Evolutionary conservation across 2,797 vertebrate species (phyloP).

Genomic region (Odontamblyopus rebecca): DNA sequence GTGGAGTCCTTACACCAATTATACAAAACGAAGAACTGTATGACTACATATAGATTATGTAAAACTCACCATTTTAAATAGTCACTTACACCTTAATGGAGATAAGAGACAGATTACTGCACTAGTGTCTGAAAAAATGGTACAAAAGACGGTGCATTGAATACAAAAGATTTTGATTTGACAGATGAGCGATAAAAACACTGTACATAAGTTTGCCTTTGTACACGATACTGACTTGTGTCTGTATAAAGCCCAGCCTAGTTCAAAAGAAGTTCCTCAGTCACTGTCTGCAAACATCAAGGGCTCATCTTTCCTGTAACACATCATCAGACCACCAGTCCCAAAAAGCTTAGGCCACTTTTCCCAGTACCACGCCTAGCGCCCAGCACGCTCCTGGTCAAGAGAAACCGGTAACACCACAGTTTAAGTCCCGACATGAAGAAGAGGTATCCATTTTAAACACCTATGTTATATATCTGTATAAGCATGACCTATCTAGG

Average conservation of each 20-base stretch:
- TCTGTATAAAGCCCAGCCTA: conserved; percentile 56
- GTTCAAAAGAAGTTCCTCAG: conserved; percentile 46
- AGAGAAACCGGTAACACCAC: conserved; percentile 59
- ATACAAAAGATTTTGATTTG: conserved; percentile 70
- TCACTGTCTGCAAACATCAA: conserved; percentile 12
- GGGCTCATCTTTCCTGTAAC: conserved; percentile 20
- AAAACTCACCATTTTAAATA: conserved; percentile 53
- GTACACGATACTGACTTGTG: conserved; percentile 67
- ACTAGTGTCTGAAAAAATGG: conserved; percentile 69
- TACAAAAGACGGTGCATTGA: conserved; percentile 76
- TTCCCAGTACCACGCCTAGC: conserved; percentile 37
- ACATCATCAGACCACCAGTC: conserved; percentile 44
- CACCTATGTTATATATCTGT: conserved; percentile 66
- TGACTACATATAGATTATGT: conserved; percentile 62
- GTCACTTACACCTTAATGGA: conserved; percentile 52
- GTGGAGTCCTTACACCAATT: conserved; percentile 73
- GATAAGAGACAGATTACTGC: conserved; percentile 62
- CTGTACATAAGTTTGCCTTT: conserved; percentile 72
- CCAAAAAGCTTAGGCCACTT: conserved; percentile 41
- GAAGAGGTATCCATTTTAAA: conserved; percentile 77
- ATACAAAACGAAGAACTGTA: conserved; percentile 42
- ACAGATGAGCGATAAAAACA: conserved; percentile 77
- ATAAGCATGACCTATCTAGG: conserved; percentile 59
- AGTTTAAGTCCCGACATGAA: conserved; percentile 67
- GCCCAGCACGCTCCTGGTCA: conserved; percentile 41